phyloP scores from a whole-genome alignment of 2,113 vertebrate species.

The Recurvirostra avosetta region DNA sequence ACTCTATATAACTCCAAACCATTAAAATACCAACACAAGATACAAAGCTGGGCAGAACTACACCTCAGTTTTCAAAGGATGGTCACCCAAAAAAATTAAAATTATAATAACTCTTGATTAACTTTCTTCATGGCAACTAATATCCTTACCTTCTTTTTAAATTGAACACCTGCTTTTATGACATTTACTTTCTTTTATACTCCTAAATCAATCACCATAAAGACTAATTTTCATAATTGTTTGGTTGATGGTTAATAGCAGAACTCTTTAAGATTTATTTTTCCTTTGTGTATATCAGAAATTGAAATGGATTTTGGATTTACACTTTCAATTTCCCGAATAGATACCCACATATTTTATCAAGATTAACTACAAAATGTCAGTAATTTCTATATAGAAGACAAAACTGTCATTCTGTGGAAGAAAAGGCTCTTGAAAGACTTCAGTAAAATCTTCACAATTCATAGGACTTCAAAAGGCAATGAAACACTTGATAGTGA shows the following conservation, averaged over 20 bases:
- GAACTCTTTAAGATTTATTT: not conserved
- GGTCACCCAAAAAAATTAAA: not conserved
- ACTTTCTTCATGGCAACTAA: not conserved
- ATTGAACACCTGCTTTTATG: not conserved
- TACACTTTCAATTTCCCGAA: not conserved
- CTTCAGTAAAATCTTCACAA: not conserved
- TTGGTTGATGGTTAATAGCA: not conserved
- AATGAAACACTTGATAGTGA: not conserved
- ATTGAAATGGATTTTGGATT: not conserved
- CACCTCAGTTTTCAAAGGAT: not conserved
- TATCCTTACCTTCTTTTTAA: not conserved
- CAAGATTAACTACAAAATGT: slow-evolving; percentile 7
- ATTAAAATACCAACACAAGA: not conserved
- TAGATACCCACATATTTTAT: not conserved
- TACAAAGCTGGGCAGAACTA: not conserved
- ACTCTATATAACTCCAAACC: not conserved
- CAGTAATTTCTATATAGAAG: not conserved
- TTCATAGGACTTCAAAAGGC: not conserved
- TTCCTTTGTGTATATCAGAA: not conserved
- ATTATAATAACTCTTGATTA: not conserved
- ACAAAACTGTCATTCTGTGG: not conserved
- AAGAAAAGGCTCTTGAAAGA: not conserved
- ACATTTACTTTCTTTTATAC: not conserved
- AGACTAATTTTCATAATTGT: not conserved
- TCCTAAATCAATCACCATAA: not conserved